Conservation (phyloP, 2,113 vertebrate genomes). For the Mohoua ochrocephala region DNA sequence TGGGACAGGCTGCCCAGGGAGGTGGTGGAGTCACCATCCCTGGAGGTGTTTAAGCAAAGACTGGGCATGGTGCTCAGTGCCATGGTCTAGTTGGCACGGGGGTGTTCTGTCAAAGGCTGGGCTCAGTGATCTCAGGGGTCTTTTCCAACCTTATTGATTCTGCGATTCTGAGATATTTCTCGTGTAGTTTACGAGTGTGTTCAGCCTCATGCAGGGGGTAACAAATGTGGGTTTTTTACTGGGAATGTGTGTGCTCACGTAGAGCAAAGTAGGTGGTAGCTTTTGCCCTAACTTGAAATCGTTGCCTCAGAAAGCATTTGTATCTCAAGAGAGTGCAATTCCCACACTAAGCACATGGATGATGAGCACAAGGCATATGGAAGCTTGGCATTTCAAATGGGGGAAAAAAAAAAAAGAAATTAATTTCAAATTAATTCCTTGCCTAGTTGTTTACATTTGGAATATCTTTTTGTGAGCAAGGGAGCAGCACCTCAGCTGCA, state of each 20-base stretch:
- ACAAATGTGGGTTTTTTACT: accelerated
- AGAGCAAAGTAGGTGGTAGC: neutral
- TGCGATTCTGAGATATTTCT: neutral
- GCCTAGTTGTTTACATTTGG: neutral
- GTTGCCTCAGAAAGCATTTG: neutral
- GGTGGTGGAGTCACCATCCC: neutral
- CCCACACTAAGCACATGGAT: neutral
- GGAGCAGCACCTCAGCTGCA: neutral
- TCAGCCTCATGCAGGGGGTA: neutral
- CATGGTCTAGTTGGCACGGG: neutral
- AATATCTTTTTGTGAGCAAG: neutral
- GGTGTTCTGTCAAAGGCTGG: neutral
- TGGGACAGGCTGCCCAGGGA: neutral
- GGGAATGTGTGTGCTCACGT: neutral
- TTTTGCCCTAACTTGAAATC: neutral
- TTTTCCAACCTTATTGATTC: neutral
- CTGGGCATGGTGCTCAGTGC: neutral
- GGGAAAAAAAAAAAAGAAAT: neutral
- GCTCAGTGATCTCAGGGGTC: neutral
- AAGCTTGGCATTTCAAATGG: neutral
- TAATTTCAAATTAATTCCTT: neutral
- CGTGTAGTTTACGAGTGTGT: neutral
- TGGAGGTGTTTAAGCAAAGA: neutral
- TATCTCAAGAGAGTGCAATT: neutral
- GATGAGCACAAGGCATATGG: neutral